A percentile compares a stretch with the other conserved stretches of the same genome.
These are phyloP conservation scores for Mormyrus iriodes DNA, from an alignment of 2,113 vertebrate species.

Conservation along the genomic window DNA sequence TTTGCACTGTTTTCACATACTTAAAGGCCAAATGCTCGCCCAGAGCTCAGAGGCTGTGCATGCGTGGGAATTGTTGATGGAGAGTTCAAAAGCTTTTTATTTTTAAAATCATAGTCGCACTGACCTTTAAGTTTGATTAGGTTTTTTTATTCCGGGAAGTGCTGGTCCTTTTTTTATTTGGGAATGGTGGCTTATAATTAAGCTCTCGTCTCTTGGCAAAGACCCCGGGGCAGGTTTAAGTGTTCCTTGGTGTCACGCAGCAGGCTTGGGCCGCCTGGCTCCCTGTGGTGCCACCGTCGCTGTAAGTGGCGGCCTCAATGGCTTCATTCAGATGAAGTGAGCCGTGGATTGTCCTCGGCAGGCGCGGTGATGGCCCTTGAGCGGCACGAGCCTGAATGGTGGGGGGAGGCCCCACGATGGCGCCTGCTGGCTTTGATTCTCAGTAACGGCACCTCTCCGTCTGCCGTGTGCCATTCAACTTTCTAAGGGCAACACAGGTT, in stretches of 20 bases:
- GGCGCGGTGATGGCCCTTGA: not conserved
- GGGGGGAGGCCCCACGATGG: not conserved
- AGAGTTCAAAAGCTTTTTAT: not conserved
- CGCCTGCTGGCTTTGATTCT: not conserved
- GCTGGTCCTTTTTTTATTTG: not conserved
- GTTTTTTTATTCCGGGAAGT: not conserved
- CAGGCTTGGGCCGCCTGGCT: not conserved
- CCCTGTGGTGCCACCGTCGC: conserved; percentile 1
- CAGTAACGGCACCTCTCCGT: not conserved
- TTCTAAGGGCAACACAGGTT: not conserved
- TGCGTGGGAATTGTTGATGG: not conserved
- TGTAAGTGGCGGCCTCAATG: conserved; percentile 35
- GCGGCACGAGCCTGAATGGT: not conserved
- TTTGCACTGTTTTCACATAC: too few species aligned
- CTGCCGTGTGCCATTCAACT: not conserved
- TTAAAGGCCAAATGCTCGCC: not conserved
- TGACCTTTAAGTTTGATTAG: not conserved
- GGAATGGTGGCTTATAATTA: not conserved
- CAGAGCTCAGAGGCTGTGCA: not conserved
- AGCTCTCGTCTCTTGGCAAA: conserved; percentile 11
- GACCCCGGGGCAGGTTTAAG: conserved; percentile 17
- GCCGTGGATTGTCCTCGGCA: conserved; percentile 15
- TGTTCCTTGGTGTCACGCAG: conserved; percentile 14
- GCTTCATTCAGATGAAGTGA: conserved; percentile 42
- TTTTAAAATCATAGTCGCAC: not conserved